Percentiles rank a stretch among this genome's conserved stretches.
These are phyloP conservation scores for Athripsodes cinereus DNA, from an alignment of 2,888 invertebrate species.

Conservation along the genomic window DNA sequence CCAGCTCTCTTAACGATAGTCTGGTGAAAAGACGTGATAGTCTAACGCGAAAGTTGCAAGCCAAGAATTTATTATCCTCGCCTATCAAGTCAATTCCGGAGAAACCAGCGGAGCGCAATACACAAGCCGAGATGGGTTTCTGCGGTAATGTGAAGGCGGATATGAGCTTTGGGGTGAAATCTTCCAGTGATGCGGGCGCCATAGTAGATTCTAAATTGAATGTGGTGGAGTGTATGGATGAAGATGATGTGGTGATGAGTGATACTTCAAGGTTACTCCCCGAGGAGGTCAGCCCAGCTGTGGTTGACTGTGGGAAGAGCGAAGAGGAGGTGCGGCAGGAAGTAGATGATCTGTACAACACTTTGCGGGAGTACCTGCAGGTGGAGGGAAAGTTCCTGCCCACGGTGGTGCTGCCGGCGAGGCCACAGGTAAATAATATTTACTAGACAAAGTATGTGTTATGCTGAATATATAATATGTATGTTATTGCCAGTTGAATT, in stretches of 20 bases:
- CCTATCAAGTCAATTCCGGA: not conserved
- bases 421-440: slow-evolving; percentile 50
- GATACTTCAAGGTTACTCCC: not conserved
- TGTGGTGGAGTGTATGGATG: not conserved
- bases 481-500: not conserved
- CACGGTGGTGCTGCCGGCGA: slow-evolving; percentile 55
- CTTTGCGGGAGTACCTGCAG: slow-evolving; percentile 61
- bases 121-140: slow-evolving; percentile 6
- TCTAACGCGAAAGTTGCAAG: not conserved
- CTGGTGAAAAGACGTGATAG: slow-evolving; percentile 5
- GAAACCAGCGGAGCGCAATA: not conserved
- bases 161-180: not conserved
- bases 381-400: slow-evolving; percentile 68
- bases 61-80: not conserved
- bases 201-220: not conserved
- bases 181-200: not conserved
- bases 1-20: not conserved
- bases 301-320: slow-evolving; percentile 28
- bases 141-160: slow-evolving; percentile 5
- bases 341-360: slow-evolving; percentile 45
- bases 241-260: not conserved
- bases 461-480: not conserved
- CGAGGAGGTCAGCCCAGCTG: slow-evolving; percentile 3
- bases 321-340: slow-evolving; percentile 20
- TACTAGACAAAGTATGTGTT: not conserved